Conservation (phyloP, 1,140 invertebrate species). For the Chrysomallon squamiferum region DNA sequence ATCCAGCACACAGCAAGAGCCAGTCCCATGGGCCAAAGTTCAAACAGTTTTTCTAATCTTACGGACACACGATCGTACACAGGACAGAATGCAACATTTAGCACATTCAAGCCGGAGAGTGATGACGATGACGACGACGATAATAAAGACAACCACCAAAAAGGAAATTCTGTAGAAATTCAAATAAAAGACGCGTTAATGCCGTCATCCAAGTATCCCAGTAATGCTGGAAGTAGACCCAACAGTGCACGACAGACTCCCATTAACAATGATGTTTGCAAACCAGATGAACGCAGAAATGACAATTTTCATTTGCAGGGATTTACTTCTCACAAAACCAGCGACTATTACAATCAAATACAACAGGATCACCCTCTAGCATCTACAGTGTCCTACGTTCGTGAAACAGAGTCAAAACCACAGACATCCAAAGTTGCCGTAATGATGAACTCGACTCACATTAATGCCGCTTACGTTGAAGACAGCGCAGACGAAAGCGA, state of each 20-base stretch:
- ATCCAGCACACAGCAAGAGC: constrained; percentile 19
- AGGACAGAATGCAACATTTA: constrained; percentile 2
- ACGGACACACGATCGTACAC: constrained; percentile 29
- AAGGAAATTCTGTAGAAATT: constrained; percentile 13
- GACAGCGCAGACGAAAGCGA: constrained; percentile 14
- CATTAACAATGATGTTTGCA: not conserved
- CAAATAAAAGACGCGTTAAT: constrained; percentile 25
- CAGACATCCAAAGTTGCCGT: not conserved
- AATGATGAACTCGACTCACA: not conserved
- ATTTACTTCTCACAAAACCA: not conserved
- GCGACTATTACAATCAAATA: constrained; percentile 1
- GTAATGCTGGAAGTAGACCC: constrained; percentile 25
- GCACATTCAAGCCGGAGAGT: constrained; percentile 13
- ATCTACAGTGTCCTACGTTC: not conserved
- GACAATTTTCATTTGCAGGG: constrained; percentile 1
- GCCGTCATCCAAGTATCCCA: constrained; percentile 45
- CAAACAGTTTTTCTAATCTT: constrained; percentile 20
- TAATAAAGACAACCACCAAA: constrained; percentile 4
- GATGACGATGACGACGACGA: not conserved
- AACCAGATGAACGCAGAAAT: too few relatives aligned
- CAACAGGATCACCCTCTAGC: not conserved
- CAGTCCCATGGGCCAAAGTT: constrained; percentile 54
- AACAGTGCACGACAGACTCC: constrained; percentile 7
- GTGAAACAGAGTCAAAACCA: not conserved
- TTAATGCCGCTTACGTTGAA: constrained; percentile 4